Evolutionary conservation across 2,888 invertebrate species (phyloP), one percentile per base, ranked within the genome.

Genomic region (Alloscopus bannaensis): DNA sequence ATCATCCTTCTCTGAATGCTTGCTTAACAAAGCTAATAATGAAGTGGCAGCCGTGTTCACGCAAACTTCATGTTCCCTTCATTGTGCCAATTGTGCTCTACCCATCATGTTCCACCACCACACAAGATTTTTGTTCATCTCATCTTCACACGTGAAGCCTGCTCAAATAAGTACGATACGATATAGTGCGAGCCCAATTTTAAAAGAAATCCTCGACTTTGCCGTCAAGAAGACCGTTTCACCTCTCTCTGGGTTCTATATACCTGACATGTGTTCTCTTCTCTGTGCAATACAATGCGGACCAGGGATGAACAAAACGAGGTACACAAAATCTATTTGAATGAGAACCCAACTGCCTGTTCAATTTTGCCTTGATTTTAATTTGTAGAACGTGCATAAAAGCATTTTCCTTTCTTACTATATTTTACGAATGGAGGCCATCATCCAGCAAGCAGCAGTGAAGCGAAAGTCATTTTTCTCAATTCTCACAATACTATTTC

Each of bases 21-120:
- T 36, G 36, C 36, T 24, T 50, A 52, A 76, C 76, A 76, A 76
- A 42, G 76, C 62, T 76, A 76, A 76, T 76, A 76, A 76, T 76
- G 69, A 69, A 76, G 60, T 76, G 18, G 24, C n/a, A 66, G 75
- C 40, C 31, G 20, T 45, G 50, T 62, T 59, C 28, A 62, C 22
- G 22, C 45, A 18, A 31, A 65, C 65, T 73, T 73, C 73, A 45
- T 65, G 65, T 60, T 68, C 40, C 16, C 45, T 42, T 68, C 52
- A 69, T 69, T 76, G 75, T 68, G 62, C 62, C 50, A 69, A 60
- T 40, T 62, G 50, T 76, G 59, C 52, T 69, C 69, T 57, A 2
- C 29, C n/a, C n/a, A n/a, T n/a, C 36, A 52, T 62, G 62, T 68
- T 69, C 29, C 50, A 72, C 26, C 64, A 45, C 36, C 69, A 55